Evolutionary conservation across 2,888 invertebrate species (phyloP).

Genomic region (Vandiemenella viatica): DNA sequence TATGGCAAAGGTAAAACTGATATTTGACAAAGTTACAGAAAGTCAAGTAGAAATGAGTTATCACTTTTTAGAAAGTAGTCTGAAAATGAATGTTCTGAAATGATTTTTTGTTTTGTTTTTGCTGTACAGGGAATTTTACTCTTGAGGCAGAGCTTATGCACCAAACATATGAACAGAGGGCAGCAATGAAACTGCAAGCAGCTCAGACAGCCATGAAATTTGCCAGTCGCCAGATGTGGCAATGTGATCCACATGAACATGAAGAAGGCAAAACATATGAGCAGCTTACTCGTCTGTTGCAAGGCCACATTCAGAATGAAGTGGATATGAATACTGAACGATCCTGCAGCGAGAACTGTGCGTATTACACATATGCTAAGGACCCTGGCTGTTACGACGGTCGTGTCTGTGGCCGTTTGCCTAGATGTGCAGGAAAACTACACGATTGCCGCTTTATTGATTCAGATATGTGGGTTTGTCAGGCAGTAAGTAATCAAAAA

Average conservation of each 20-base stretch:
- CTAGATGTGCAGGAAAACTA: constrained; percentile 52
- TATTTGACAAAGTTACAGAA: no score
- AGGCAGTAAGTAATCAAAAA: constrained; percentile 53
- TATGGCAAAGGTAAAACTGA: constrained; percentile 62
- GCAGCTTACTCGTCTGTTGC: constrained; percentile 58
- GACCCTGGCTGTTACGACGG: constrained; percentile 58
- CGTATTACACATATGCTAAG: constrained; percentile 54
- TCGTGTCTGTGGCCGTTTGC: constrained; percentile 49
- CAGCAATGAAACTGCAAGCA: constrained; percentile 45
- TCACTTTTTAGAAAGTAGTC: no score
- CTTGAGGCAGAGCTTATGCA: constrained; percentile 54
- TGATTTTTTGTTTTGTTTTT: background rate
- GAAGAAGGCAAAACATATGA: constrained; percentile 52
- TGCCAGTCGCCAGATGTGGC: constrained; percentile 56
- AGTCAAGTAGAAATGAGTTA: no score
- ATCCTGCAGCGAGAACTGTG: constrained; percentile 67
- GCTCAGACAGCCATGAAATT: constrained; percentile 50
- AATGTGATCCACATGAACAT: constrained; percentile 58
- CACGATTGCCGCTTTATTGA: constrained; percentile 64
- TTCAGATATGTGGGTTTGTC: constrained; percentile 77
- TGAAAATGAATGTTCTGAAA: background rate
- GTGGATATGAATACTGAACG: constrained; percentile 65
- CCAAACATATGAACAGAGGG: constrained; percentile 48
- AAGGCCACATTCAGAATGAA: constrained; percentile 69
- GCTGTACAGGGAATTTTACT: constrained; percentile 12